Evolutionary conservation across 1,140 invertebrate species (phyloP).

Genomic region (Drosophila burlai): DNA sequence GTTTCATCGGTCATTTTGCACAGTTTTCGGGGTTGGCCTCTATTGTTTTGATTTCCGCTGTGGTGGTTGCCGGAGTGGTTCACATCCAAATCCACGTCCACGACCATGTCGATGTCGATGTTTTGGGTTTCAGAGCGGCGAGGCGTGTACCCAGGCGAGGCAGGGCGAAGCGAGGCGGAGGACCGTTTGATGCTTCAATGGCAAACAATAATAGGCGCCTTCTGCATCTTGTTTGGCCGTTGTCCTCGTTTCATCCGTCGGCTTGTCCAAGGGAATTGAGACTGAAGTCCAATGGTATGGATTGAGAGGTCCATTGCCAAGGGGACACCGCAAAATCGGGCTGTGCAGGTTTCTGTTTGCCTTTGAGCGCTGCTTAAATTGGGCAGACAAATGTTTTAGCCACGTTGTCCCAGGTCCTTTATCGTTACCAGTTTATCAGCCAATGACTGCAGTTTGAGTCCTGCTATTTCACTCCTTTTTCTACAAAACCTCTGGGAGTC

Average conservation of each 20-base stretch:
- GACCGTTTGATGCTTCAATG: constrained; percentile 57
- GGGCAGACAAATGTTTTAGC: constrained; percentile 65
- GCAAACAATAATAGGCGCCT: constrained; percentile 75
- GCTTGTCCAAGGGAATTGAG: constrained; percentile 23
- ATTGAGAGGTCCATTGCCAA: constrained; percentile 61
- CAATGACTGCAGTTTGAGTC: constrained; percentile 32
- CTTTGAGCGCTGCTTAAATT: constrained; percentile 61
- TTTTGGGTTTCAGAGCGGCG: constrained; percentile 11
- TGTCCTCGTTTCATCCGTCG: constrained; percentile 41
- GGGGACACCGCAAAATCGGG: constrained; percentile 33
- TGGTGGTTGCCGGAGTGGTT: constrained; percentile 38
- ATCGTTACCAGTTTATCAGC: constrained; percentile 9
- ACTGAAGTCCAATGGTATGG: constrained; percentile 54
- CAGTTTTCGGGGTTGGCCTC: constrained; percentile 46
- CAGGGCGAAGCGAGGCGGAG: neutral
- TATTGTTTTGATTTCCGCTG: constrained; percentile 74
- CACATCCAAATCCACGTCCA: constrained; percentile 13
- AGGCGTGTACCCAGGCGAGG: neutral
- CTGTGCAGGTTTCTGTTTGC: constrained; percentile 47
- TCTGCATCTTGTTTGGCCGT: constrained; percentile 60
- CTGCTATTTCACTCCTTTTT: constrained; percentile 1
- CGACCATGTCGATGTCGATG: constrained; percentile 46
- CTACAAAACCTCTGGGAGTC: constrained; percentile 7
- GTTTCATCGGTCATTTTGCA: constrained; percentile 21
- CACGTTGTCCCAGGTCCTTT: constrained; percentile 1